Conservation (phyloP, 2,797 vertebrate species). For the Gymnoscopelus microlampas region DNA sequence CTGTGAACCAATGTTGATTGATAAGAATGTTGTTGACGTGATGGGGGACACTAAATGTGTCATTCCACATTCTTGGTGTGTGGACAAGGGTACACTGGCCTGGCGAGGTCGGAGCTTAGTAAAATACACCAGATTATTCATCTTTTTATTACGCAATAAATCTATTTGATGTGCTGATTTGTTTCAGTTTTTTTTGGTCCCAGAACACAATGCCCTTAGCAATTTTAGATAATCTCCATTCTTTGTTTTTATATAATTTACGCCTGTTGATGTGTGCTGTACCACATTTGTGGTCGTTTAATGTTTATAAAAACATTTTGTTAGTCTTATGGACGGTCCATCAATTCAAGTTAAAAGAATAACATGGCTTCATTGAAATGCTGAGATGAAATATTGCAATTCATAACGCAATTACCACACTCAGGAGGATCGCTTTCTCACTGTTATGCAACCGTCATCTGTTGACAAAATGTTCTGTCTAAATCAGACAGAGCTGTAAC, state of each 20-base stretch:
- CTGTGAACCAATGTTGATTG: background rate
- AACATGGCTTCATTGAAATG: background rate
- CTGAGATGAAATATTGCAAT: slow-evolving; percentile 8
- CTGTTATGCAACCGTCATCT: background rate
- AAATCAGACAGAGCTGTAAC: too few species aligned
- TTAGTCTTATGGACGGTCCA: background rate
- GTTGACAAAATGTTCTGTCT: background rate
- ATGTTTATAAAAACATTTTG: background rate
- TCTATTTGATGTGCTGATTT: background rate
- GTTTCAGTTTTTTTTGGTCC: background rate
- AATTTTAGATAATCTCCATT: background rate
- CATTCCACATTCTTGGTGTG: background rate
- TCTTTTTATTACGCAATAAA: too few species aligned
- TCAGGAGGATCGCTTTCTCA: background rate
- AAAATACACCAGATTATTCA: too few species aligned
- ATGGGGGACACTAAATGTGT: background rate
- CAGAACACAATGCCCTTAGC: background rate
- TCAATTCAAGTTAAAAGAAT: background rate
- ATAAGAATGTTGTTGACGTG: too few species aligned
- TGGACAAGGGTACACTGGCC: too few species aligned
- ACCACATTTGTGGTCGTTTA: too few species aligned
- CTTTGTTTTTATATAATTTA: background rate
- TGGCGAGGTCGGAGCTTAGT: too few species aligned
- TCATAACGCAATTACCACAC: background rate
- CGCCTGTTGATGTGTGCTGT: background rate